Conservation (phyloP, 1,140 invertebrate genomes). For the Atta texana region DNA sequence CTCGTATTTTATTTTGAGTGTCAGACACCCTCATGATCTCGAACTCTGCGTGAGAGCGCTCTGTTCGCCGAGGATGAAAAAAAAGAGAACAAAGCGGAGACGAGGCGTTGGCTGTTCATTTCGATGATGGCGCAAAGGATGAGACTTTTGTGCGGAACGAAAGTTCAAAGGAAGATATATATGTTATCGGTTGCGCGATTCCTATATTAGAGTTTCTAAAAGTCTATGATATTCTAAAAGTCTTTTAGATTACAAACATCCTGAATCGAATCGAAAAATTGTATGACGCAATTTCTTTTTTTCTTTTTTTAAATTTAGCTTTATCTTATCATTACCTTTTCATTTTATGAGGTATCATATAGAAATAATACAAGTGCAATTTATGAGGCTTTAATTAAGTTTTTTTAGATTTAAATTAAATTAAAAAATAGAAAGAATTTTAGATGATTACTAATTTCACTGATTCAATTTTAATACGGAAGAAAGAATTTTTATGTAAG, state of each 20-base stretch:
- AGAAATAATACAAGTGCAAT: not conserved
- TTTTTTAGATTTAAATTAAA: not conserved
- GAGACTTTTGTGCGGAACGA: conserved; percentile 29
- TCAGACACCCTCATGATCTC: conserved; percentile 69
- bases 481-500: not conserved
- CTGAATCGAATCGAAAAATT: not conserved
- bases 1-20: conserved; percentile 79
- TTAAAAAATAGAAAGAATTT: not conserved
- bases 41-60: conserved; percentile 75
- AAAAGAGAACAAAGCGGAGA: conserved; percentile 33
- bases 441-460: not conserved
- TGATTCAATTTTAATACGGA: not conserved
- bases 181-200: conserved; percentile 14
- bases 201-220: conserved; percentile 26
- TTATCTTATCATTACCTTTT: not conserved
- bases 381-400: not conserved
- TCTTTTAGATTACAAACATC: not conserved
- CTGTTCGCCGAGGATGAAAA: conserved; percentile 38
- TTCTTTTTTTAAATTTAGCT: not conserved
- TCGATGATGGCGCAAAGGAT: conserved; percentile 65
- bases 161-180: conserved; percentile 47
- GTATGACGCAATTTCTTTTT: not conserved
- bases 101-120: conserved; percentile 54
- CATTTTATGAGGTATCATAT: not conserved
- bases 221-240: no score